Percentiles rank a stretch among this genome's conserved stretches.
These are phyloP conservation scores for Pocillopora grandis DNA, from an alignment of 92 coral and sea anemone genomes.

Conservation along the genomic window DNA sequence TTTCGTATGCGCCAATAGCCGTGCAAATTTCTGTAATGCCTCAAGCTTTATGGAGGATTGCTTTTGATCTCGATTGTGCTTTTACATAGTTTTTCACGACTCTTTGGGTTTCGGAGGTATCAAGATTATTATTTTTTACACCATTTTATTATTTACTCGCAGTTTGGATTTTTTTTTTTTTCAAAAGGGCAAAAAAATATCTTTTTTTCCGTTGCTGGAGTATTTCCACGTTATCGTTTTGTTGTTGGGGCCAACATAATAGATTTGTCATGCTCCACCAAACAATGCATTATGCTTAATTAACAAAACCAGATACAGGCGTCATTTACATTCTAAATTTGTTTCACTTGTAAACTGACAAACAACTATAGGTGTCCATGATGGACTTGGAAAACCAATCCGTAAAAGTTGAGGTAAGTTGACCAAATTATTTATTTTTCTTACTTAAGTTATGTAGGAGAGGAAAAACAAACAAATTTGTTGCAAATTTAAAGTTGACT, in stretches of 20 bases:
- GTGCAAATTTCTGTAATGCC: too few species aligned
- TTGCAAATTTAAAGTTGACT: neutral
- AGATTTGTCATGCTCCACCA: neutral
- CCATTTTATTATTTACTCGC: too few species aligned
- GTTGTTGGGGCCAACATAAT: neutral
- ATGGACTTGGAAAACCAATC: neutral
- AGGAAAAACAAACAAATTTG: neutral
- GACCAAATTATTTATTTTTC: neutral
- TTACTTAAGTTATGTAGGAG: neutral
- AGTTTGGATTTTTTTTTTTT: too few species aligned
- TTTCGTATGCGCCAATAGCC: too few species aligned
- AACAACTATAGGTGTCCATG: neutral
- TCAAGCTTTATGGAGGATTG: too few species aligned
- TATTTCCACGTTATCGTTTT: too few species aligned
- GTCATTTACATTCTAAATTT: neutral
- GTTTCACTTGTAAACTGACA: neutral
- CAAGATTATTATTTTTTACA: too few species aligned
- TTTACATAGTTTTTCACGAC: too few species aligned
- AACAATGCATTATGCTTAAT: neutral
- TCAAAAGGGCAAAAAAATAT: too few species aligned
- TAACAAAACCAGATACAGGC: neutral
- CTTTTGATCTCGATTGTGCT: too few species aligned
- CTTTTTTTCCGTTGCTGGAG: too few species aligned
- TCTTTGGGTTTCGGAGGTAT: too few species aligned
- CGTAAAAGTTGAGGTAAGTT: constrained; percentile 3